Evolutionary conservation across 2,888 invertebrate species (phyloP).

Genomic region (Drosophila anomalata): DNA sequence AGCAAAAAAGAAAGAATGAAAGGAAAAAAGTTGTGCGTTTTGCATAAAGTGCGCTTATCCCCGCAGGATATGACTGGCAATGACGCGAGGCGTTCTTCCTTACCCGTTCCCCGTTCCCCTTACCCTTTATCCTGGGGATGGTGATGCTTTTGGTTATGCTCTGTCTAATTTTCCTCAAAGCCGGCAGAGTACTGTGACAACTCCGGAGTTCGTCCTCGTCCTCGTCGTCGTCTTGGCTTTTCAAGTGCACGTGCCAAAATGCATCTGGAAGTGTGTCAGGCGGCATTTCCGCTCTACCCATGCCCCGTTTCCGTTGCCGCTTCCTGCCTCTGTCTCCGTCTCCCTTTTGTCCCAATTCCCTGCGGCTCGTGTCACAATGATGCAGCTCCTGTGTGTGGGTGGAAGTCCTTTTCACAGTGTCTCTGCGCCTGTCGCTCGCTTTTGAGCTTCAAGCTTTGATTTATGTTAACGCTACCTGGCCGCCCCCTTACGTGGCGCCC

Average conservation of each 20-base stretch:
- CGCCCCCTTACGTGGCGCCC: neutral
- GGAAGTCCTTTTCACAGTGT: conserved; percentile 12
- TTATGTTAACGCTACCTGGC: conserved; percentile 65
- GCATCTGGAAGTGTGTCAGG: conserved; percentile 73
- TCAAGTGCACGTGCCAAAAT: conserved; percentile 76
- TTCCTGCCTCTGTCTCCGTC: neutral
- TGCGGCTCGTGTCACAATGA: conserved; percentile 21
- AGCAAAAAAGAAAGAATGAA: conserved; percentile 38
- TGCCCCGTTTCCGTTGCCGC: conserved; percentile 1
- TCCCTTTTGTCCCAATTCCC: conserved; percentile 11
- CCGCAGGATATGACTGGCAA: conserved; percentile 75
- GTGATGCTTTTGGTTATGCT: conserved; percentile 55
- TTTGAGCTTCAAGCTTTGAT: conserved; percentile 72
- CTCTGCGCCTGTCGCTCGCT: conserved; percentile 69
- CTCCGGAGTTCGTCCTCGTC: conserved; percentile 18
- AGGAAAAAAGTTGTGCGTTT: conserved; percentile 69
- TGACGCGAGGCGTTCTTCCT: conserved; percentile 54
- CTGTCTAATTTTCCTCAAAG: conserved; percentile 72
- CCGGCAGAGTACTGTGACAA: conserved; percentile 37
- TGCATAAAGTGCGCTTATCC: conserved; percentile 77
- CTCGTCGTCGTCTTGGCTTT: conserved; percentile 44
- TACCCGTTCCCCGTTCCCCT: neutral
- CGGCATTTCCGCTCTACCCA: conserved; percentile 50
- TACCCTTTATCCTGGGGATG: conserved; percentile 2
- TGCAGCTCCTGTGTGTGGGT: conserved; percentile 22